Conservation (phyloP, 2,797 vertebrate genomes). For the Fringilla coelebs region DNA sequence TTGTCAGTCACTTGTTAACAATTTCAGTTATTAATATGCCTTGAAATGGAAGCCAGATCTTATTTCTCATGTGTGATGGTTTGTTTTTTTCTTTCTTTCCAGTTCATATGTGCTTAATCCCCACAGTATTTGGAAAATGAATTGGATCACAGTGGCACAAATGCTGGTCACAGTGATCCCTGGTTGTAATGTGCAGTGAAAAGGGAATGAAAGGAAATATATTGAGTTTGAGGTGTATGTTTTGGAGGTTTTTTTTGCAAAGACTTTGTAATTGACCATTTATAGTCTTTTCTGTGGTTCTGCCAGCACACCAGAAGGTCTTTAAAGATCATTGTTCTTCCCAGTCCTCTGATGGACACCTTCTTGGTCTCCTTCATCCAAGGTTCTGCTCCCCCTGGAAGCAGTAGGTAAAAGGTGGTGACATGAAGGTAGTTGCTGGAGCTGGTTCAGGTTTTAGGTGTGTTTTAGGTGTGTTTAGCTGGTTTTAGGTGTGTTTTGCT, state of each 20-base stretch:
- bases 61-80: background rate
- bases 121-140: background rate
- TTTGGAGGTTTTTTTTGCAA: background rate
- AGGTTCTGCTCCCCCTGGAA: background rate
- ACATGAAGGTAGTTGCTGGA: background rate
- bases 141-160: rapidly evolving
- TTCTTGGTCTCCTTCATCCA: background rate
- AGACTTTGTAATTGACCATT: background rate
- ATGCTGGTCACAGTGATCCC: background rate
- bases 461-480: background rate
- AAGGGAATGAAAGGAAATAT: background rate
- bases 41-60: conserved; percentile 2
- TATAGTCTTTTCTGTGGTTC: background rate
- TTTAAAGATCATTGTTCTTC: background rate
- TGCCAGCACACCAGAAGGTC: background rate
- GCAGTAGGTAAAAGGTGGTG: background rate
- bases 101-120: background rate
- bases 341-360: background rate
- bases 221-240: background rate
- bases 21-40: conserved; percentile 5
- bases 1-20: background rate
- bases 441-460: background rate
- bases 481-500: background rate
- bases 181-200: background rate
- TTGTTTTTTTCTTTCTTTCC: background rate